Evolutionary conservation across 1,140 invertebrate species (phyloP), one percentile per base, ranked within the genome.

Genomic region (Atta texana): DNA sequence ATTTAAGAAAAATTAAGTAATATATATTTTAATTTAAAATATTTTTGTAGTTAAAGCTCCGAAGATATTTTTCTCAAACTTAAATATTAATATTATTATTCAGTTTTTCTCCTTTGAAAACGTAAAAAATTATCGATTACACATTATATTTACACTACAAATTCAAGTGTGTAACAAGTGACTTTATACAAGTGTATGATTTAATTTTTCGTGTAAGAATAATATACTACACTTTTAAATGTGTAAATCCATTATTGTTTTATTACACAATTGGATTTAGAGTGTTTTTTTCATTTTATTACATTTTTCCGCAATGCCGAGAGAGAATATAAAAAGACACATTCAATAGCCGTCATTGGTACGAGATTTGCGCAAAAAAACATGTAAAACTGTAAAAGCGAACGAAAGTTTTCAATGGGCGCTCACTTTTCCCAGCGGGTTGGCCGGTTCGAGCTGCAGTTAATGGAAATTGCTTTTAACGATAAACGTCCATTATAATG

Each of bases 401-500:
- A 39, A 76, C 49, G 72, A 85, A 85, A 71, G 51, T 64, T 87
- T 57, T 51, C 72, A 51, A 76, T 76, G 31, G 39, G 53, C 24
- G 21, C 24, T 7, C 31, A 71, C 44, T 61, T 87, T 87, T 88
- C 18, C 18, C 31, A 44, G 16, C 21, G 51, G 69, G 44, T 75
- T 34, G 64, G 51, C 16, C 77, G 51, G 21, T 66, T n/a, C 28
- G 59, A 82, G 59, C 71, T 82, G 69, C 59, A 72, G 77, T 71
- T 64, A 74, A 87, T 82, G 68, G 85, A 86, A 86, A 71, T 86
- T 77, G 59, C 77, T 81, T 81, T 71, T 80, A 69, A 63, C 59
- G 66, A 81, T 80, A 71, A 72, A 84, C 80, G 80, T 63, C 55
- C 80, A 75, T 84, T 84, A 84, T 34, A 75, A 84, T 63, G 69